Conservation (phyloP, 2,888 invertebrate genomes). For the Trichacis sp. region DNA sequence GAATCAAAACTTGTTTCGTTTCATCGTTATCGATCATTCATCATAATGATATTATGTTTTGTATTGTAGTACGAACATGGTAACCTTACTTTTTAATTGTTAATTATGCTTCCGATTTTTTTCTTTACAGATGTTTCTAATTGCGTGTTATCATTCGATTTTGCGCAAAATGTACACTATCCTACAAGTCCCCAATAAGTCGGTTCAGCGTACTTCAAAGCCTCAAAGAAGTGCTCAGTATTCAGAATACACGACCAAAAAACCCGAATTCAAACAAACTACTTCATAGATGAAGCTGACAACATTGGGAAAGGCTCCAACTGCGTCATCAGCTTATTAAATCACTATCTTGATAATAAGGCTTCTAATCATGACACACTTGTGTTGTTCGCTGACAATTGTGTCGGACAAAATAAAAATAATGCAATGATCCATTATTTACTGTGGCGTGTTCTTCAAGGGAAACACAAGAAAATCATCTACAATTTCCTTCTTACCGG, state of each 20-base stretch:
- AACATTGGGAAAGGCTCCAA: constrained; percentile 11
- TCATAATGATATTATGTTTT: too few species aligned
- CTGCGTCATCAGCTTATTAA: constrained; percentile 4
- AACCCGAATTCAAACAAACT: constrained; percentile 1
- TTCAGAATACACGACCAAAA: constrained; percentile 3
- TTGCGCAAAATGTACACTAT: constrained; percentile 9
- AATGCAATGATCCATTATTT: constrained; percentile 1
- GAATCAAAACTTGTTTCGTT: too few species aligned
- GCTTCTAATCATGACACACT: neutral
- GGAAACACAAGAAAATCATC: neutral
- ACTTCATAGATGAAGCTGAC: constrained; percentile 8
- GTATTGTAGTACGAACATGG: too few species aligned
- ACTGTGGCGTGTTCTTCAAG: constrained; percentile 3
- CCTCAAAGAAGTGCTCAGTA: constrained; percentile 1
- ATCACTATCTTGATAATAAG: neutral
- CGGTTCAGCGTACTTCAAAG: constrained; percentile 7
- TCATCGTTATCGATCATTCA: too few species aligned
- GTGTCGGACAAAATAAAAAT: constrained; percentile 13
- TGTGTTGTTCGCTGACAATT: constrained; percentile 9
- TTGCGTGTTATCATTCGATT: constrained; percentile 7
- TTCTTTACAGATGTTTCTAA: too few species aligned
- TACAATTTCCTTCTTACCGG: constrained; percentile 6
- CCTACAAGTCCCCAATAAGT: constrained; percentile 8
- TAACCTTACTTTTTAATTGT: too few species aligned
- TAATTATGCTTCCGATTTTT: too few species aligned